Conservation (phyloP, 2,888 invertebrate species). For the Glaucopsyche alexis region DNA sequence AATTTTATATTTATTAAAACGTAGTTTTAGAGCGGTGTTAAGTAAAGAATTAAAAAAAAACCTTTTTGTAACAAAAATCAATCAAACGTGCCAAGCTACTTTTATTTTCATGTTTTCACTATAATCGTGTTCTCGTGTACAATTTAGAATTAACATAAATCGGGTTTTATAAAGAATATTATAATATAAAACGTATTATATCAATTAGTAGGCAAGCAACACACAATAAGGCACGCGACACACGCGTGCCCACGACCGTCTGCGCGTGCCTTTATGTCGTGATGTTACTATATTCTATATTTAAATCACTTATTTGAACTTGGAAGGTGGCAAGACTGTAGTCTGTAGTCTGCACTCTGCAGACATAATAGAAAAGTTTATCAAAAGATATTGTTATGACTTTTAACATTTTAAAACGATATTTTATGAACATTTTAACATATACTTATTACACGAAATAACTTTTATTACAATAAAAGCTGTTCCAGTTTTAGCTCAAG, state of each 20-base stretch:
- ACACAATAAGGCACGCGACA: slow-evolving; percentile 39
- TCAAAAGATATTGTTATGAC: neutral
- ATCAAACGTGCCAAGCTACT: slow-evolving; percentile 3
- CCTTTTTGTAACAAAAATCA: too few species aligned
- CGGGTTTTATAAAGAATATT: neutral
- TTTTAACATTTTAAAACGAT: neutral
- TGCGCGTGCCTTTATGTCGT: slow-evolving; percentile 61
- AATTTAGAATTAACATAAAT: slow-evolving; percentile 8
- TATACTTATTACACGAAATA: too few species aligned
- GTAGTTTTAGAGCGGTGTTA: neutral
- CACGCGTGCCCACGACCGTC: slow-evolving; percentile 52
- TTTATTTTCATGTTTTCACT: neutral
- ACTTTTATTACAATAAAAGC: too few species aligned
- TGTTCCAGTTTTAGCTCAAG: too few species aligned
- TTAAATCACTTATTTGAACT: slow-evolving; percentile 18
- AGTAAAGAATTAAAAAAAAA: neutral
- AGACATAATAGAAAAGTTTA: neutral
- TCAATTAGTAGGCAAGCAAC: slow-evolving; percentile 44
- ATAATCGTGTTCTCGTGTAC: neutral
- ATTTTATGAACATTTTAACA: too few species aligned
- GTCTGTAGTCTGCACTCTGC: too few species aligned
- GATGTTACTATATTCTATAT: slow-evolving; percentile 40
- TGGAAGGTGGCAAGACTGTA: too few species aligned
- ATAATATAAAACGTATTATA: slow-evolving; percentile 31
- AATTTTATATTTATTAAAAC: too few species aligned